These are phyloP conservation scores for Garrulus glandarius DNA, from an alignment of 2,797 vertebrate genomes.

Conservation along the genomic window DNA sequence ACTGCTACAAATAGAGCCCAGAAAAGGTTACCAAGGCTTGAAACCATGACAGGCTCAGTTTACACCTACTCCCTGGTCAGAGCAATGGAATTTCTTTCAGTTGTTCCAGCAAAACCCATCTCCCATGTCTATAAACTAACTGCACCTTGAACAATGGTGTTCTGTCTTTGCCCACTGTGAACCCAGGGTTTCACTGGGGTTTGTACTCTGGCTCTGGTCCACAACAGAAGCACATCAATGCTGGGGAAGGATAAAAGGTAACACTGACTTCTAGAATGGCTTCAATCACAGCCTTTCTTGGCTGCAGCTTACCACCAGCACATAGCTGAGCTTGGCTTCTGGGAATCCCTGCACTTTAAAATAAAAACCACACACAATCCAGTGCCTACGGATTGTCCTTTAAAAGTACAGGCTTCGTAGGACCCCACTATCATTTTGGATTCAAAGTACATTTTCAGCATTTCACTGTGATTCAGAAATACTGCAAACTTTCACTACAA, in stretches of 20 bases:
- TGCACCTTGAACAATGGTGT: not conserved
- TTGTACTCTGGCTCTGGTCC: not conserved
- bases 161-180: not conserved
- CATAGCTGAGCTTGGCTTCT: not conserved
- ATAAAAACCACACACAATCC: not conserved
- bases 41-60: not conserved
- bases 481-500: not conserved
- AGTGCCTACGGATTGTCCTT: not conserved
- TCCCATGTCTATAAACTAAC: not conserved
- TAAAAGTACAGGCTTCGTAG: not conserved
- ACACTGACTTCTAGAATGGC: not conserved
- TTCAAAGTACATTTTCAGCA: not conserved
- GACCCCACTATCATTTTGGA: not conserved
- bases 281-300: not conserved
- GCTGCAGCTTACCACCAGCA: not conserved
- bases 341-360: not conserved
- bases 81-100: not conserved
- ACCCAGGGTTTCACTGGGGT: not conserved
- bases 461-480: not conserved
- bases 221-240: not conserved
- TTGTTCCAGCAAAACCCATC: not conserved
- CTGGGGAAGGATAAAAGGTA: not conserved
- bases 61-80: not conserved
- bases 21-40: not conserved
- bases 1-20: not conserved